Base-by-base conservation (phyloP, 2,797 vertebrate genomes). In the Fratercula arctica region DNA sequence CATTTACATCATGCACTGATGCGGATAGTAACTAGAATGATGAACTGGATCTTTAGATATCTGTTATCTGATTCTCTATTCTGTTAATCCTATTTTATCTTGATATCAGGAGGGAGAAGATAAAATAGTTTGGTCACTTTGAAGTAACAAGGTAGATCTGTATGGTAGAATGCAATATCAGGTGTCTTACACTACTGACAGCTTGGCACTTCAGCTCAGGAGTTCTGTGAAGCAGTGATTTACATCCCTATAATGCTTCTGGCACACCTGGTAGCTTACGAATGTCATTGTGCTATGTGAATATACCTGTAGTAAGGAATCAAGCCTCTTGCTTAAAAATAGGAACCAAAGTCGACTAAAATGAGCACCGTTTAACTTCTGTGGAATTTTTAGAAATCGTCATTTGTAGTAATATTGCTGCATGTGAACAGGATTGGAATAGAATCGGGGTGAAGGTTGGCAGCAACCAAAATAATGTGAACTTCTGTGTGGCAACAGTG, bases 401-500 rank as follows among this genome's bases (percentile, higher is more conserved):
- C 9, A 68, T 68, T 51, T 64, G 39, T 85, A 69, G 33, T 57
- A 63, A 6, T 51, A 68, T 75, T 75, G 75, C 76, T 53, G 57
- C 48, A 69, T 9, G 4, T 66, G 23, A 75, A 77, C 48, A 67
- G 39, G 78, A 50, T n/a, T 89, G 45, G 67, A 50, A 91, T 69
- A 85, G 90, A 89, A 92, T 84, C 67, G 63, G 16, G 6, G 16
- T 61, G 69, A 93, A 64, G 72, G 4, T 57, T 94, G 89, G 53
- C 63, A 90, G 89, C 77, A 91, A 90, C 59, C 66, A 80, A 93
- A 97, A 91, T 74, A 84, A 88, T 9, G 23, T 48, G 61, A 70
- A 48, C 26, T 90, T 93, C 85, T 53, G 33, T 63, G 91, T 46
- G 35, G 5, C 7, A 37, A 60, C 57, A 84, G 43, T 41, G 39